Conservation (phyloP, 2,113 vertebrate species). For the Limnothrissa miodon region DNA sequence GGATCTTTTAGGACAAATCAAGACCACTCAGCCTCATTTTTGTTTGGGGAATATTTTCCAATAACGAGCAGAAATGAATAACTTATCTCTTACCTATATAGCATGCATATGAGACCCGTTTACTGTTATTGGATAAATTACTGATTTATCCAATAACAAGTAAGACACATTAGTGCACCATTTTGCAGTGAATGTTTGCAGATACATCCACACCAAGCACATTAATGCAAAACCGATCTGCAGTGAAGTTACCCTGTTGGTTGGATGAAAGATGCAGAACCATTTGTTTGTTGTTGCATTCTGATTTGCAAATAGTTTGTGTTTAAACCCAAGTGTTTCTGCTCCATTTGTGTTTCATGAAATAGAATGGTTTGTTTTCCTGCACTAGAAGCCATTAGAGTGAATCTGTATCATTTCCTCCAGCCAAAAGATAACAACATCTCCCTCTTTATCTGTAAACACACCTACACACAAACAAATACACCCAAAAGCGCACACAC, state of each 20-base stretch:
- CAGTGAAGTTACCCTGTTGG: not conserved
- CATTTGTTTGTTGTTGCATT: not conserved
- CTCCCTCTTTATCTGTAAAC: not conserved
- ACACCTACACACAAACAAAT: not conserved
- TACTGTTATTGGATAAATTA: no score
- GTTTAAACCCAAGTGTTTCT: not conserved
- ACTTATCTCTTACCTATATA: no score
- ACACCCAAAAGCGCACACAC: no score
- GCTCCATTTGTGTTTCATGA: not conserved
- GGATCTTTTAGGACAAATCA: no score
- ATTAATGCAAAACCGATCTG: not conserved
- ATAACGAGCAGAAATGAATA: no score
- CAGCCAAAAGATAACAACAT: not conserved
- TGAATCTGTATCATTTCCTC: not conserved
- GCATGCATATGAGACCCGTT: no score
- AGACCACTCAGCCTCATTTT: no score
- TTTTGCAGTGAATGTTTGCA: not conserved
- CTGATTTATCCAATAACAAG: no score
- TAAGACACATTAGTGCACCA: not conserved
- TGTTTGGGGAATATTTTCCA: no score
- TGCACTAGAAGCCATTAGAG: not conserved
- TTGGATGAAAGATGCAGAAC: not conserved
- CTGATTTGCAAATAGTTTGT: not conserved
- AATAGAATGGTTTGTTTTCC: constrained; percentile 8
- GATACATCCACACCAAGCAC: not conserved